Evolutionary conservation across 2,888 invertebrate species (phyloP).

Genomic region (Troides oblongomaculatus): DNA sequence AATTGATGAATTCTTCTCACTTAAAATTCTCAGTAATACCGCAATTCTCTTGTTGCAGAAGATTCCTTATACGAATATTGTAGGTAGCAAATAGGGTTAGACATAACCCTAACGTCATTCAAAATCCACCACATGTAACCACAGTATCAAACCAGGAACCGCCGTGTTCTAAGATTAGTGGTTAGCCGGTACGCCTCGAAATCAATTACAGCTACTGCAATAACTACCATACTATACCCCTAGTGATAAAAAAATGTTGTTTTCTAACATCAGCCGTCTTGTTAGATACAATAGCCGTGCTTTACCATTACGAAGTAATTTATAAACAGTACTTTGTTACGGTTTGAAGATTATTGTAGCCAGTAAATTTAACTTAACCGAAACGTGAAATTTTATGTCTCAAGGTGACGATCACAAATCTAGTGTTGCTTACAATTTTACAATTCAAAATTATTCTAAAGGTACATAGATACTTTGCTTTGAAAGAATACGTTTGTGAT

Average conservation of each 20-base stretch:
- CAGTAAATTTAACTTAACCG: slow-evolving; percentile 1
- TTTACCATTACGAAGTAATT: not conserved
- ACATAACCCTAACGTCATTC: too few species aligned
- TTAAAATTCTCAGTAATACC: too few species aligned
- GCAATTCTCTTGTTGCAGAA: too few species aligned
- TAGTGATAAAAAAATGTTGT: not conserved
- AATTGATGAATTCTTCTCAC: too few species aligned
- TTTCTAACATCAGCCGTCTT: not conserved
- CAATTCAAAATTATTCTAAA: not conserved
- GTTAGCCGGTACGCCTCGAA: too few species aligned
- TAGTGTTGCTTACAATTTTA: not conserved
- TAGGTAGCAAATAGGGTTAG: too few species aligned
- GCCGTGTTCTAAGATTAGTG: too few species aligned
- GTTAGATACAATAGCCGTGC: not conserved
- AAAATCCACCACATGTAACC: too few species aligned
- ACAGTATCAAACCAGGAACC: too few species aligned
- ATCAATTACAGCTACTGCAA: not conserved
- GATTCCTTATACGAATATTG: too few species aligned
- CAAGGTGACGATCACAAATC: not conserved
- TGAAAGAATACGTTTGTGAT: too few species aligned
- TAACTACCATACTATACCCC: not conserved
- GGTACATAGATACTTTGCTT: too few species aligned
- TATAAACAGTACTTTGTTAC: not conserved
- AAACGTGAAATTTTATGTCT: slow-evolving; percentile 2
- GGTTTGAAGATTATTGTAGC: not conserved